Percentiles rank a stretch among this genome's conserved stretches.
These are phyloP conservation scores for Ophthalmotilapia sp. DNA, from an alignment of 2,113 vertebrate genomes.

Conservation along the genomic window DNA sequence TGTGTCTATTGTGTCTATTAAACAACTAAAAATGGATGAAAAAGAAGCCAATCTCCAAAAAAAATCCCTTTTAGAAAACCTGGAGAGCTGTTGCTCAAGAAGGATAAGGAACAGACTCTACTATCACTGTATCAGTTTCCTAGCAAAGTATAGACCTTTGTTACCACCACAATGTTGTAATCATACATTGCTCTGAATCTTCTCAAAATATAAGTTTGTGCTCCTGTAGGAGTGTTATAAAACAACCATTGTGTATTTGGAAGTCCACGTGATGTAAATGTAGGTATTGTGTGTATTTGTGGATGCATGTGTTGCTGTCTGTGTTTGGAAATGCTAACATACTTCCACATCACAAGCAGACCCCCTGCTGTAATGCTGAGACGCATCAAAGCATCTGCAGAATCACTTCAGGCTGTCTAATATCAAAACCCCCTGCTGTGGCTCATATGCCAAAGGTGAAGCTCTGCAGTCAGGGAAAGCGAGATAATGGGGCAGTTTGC, in stretches of 20 bases:
- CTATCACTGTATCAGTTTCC: neutral
- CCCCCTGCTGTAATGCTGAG: neutral
- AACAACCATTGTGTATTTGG: neutral
- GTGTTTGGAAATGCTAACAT: neutral
- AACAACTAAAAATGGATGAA: neutral
- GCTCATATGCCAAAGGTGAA: neutral
- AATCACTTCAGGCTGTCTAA: conserved; percentile 29
- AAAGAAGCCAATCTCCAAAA: neutral
- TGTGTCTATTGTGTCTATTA: neutral
- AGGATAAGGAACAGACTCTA: neutral
- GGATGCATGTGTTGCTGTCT: neutral
- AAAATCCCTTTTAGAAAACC: neutral
- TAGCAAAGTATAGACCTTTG: neutral
- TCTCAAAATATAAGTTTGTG: neutral
- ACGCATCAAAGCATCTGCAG: conserved; percentile 41
- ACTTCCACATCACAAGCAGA: neutral
- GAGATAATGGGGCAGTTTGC: neutral
- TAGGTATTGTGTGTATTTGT: neutral
- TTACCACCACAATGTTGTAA: neutral
- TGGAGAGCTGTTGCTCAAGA: neutral
- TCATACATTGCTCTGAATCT: neutral
- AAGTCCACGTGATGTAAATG: neutral
- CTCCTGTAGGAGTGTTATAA: neutral
- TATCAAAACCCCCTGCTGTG: neutral
- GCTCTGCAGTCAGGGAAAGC: neutral